A percentile compares a stretch with the other conserved stretches of the same genome.
Evolutionary conservation across 2,888 invertebrate genomes (phyloP).

Genomic region (Perizoma affinitatum): DNA sequence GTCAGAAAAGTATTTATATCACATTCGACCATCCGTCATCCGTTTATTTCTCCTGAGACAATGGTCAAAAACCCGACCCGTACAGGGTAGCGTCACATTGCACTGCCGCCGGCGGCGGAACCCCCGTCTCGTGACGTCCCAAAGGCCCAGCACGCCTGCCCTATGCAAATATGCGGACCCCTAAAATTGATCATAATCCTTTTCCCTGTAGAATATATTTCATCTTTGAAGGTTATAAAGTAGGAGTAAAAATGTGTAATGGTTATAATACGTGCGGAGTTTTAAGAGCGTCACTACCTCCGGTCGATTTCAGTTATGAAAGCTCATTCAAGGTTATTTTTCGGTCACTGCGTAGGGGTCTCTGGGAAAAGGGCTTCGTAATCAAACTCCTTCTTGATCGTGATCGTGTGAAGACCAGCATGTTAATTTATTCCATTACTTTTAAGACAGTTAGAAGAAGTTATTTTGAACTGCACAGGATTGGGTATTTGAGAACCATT

Average conservation of each 20-base stretch:
- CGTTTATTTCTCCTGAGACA: slow-evolving; percentile 38
- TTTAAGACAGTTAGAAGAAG: no score
- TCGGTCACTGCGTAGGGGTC: no score
- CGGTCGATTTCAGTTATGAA: slow-evolving; percentile 8
- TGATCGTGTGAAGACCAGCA: no score
- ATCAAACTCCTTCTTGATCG: no score
- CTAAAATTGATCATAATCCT: slow-evolving; percentile 61
- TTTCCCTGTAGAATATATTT: slow-evolving; percentile 42
- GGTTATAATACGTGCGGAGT: slow-evolving; percentile 35
- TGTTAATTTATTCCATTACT: no score
- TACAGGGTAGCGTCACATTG: slow-evolving; percentile 61
- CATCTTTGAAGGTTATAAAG: slow-evolving; percentile 44
- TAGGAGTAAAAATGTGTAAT: slow-evolving; percentile 43
- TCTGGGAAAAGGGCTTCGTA: no score
- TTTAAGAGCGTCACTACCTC: slow-evolving; percentile 24
- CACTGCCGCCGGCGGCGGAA: slow-evolving; percentile 56
- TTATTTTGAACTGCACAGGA: no score
- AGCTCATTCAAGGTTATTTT: slow-evolving; percentile 13
- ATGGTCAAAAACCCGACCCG: slow-evolving; percentile 48
- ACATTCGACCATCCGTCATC: slow-evolving; percentile 35
- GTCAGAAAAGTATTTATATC: neutral
- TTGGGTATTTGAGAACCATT: no score
- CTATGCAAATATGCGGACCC: slow-evolving; percentile 77
- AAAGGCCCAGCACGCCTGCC: slow-evolving; percentile 65
- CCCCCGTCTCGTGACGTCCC: slow-evolving; percentile 50